Evolutionary conservation across 2,113 vertebrate genomes (phyloP).

Genomic region (Sylvia atricapilla): DNA sequence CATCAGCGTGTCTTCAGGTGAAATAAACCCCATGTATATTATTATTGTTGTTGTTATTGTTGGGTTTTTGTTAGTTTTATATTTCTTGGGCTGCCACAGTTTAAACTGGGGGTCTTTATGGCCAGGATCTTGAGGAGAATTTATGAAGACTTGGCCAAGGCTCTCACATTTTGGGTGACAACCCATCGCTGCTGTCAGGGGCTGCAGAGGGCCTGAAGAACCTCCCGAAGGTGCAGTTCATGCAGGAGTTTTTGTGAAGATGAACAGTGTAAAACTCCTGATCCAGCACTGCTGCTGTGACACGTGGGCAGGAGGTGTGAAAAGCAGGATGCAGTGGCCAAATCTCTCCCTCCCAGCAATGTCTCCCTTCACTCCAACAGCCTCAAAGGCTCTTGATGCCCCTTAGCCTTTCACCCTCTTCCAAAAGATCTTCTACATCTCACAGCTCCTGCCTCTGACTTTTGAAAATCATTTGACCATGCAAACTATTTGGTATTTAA

Average conservation of each 20-base stretch:
- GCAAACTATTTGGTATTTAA: neutral
- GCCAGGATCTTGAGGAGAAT: neutral
- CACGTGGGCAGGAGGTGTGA: neutral
- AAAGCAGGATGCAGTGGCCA: fast-evolving
- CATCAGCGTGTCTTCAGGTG: neutral
- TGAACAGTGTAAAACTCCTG: neutral
- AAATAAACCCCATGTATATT: fast-evolving
- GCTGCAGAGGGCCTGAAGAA: neutral
- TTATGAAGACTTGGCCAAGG: neutral
- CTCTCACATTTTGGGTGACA: neutral
- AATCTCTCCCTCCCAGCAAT: neutral
- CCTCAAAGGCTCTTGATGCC: neutral
- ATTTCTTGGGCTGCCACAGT: neutral
- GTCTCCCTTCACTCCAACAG: neutral
- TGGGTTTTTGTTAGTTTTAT: neutral
- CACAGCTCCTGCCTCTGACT: neutral
- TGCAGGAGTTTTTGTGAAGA: neutral
- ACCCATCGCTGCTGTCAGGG: neutral
- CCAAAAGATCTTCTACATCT: neutral
- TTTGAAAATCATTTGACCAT: neutral
- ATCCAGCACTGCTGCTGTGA: neutral
- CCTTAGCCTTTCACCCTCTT: neutral
- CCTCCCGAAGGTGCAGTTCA: neutral
- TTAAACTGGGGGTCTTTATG: neutral
- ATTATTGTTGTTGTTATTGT: neutral